Conservation (phyloP, 2,113 vertebrate species). For the Rutilus rutilus region DNA sequence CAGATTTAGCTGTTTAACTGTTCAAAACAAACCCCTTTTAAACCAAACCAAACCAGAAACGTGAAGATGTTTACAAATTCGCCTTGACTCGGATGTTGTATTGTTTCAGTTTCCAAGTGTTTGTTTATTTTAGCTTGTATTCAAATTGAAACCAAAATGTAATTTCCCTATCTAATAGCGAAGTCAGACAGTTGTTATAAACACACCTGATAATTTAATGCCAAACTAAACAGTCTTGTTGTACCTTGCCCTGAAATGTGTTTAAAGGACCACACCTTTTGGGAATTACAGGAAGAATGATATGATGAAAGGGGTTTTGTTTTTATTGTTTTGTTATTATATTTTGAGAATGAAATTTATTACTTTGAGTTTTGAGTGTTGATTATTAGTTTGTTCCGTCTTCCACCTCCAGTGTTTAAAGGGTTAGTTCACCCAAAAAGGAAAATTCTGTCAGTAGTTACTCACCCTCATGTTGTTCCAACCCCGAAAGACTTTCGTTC, state of each 20-base stretch:
- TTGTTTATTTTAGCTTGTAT: neutral
- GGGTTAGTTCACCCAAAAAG: too few species aligned
- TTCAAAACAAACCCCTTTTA: neutral
- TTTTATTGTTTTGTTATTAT: conserved; percentile 18
- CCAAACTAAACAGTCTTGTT: neutral
- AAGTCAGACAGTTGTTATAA: neutral
- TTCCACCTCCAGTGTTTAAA: neutral
- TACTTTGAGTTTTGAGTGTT: neutral
- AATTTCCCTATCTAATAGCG: neutral
- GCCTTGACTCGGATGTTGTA: neutral
- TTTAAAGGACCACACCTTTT: conserved; percentile 11
- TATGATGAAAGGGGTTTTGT: neutral
- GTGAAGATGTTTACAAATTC: neutral
- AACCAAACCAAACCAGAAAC: neutral
- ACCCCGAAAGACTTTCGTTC: too few species aligned
- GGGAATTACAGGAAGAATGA: conserved; percentile 9
- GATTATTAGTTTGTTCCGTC: neutral
- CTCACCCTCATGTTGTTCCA: too few species aligned
- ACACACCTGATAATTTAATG: neutral
- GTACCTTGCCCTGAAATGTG: neutral
- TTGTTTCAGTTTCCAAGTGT: neutral
- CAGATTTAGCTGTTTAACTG: neutral
- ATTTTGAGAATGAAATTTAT: neutral
- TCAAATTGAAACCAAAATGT: neutral
- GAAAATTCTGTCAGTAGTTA: too few species aligned